These are phyloP conservation scores for Narcine bancroftii DNA, from an alignment of 2,113 vertebrate genomes.

Conservation along the genomic window DNA sequence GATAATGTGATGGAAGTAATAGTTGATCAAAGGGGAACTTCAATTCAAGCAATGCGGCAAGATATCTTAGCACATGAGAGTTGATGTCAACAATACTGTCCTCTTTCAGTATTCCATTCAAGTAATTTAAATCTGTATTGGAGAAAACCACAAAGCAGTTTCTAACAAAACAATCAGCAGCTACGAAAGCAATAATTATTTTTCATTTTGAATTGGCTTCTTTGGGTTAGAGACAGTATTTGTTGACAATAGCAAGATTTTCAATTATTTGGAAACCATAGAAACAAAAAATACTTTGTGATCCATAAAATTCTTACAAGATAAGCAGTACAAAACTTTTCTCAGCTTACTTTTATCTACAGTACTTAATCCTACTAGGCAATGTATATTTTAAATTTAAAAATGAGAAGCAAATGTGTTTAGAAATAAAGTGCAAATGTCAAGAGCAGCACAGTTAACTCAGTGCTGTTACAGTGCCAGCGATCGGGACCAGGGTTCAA, in stretches of 20 bases:
- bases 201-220: neutral
- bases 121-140: neutral
- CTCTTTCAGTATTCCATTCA: neutral
- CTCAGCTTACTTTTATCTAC: neutral
- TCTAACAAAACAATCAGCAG: neutral
- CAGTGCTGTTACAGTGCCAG: too few species aligned
- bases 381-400: neutral
- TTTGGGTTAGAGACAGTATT: too few species aligned
- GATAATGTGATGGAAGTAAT: neutral
- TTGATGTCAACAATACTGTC: neutral
- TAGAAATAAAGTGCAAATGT: neutral
- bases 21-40: neutral
- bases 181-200: neutral
- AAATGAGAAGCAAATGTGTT: neutral
- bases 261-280: neutral
- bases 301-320: neutral
- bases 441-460: too few species aligned
- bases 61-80: neutral
- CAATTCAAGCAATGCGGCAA: neutral
- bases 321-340: neutral
- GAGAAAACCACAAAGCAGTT: neutral
- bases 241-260: neutral
- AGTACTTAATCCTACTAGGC: neutral
- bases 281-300: neutral
- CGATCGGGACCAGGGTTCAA: too few species aligned